Conservation (phyloP, 2,888 invertebrate genomes). For the Nasonovia ribisnigri region DNA sequence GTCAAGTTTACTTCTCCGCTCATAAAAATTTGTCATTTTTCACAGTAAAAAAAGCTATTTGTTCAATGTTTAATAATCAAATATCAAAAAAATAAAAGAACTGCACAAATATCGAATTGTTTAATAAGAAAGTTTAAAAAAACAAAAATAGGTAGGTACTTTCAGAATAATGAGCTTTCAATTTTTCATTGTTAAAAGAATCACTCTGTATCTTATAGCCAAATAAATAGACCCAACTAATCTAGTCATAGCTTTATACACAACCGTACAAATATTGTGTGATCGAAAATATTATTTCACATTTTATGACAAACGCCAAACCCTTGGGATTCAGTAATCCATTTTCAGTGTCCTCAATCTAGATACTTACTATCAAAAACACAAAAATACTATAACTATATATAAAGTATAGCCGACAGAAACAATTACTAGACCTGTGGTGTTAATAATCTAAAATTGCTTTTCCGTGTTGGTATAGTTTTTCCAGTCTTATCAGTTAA, state of each 20-base stretch:
- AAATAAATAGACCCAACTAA: neutral
- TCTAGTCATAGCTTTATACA: neutral
- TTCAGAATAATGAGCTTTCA: neutral
- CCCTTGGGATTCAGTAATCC: neutral
- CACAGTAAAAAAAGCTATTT: neutral
- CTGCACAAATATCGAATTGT: neutral
- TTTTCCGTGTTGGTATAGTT: neutral
- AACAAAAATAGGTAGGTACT: neutral
- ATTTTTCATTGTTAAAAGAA: neutral
- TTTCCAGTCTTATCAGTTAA: neutral
- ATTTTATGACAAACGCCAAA: neutral
- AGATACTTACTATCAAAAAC: neutral
- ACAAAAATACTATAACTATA: neutral
- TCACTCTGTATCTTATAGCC: neutral
- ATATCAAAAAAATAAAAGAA: neutral
- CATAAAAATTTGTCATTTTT: neutral
- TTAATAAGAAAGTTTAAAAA: neutral
- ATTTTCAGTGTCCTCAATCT: neutral
- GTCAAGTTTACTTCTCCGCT: neutral
- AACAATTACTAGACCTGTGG: neutral
- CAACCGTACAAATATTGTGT: neutral
- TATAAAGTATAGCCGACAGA: neutral
- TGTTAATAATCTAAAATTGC: neutral
- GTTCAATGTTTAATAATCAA: neutral
- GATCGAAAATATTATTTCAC: neutral